Evolutionary conservation across 2,888 invertebrate genomes (phyloP), one percentile per base, ranked within the genome.

Genomic region (Monopis laevigella): DNA sequence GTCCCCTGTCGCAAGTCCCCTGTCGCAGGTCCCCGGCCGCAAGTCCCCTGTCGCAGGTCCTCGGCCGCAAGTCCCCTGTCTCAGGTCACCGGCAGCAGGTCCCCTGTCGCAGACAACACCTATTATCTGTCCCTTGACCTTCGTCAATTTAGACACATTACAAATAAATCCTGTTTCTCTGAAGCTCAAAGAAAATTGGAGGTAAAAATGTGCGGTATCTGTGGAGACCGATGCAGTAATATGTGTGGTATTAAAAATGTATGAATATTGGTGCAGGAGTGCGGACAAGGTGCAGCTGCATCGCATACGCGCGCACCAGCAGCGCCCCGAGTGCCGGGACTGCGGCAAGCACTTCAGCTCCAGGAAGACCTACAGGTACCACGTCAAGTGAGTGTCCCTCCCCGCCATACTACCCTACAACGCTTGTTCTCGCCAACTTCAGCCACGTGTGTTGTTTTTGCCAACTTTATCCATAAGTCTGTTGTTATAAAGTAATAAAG

Each of bases 341-440:
- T 78, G 78, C 44, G 75, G 75, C 1, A 78, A 78, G 48, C 52
- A 62, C 12, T 78, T 78, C 46, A 78, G 80, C 51, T 74, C 75
- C 0, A 54, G 58, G 46, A 78, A 78, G 48, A 78, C 78, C 0
- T 75, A 73, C 38, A 48, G 71, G 17, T 78, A 77, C 19, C 78
- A 78, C 41, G 43, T 70, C 8, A 74, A 75, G 78, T 77, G 30
- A 68, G 73, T 55, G 11, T 34, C 2, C 29, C 7, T 5, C 24
- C 6, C 6, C 10, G 24, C 10, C 24, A 24, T n/a, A n/a, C n/a
- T n/a, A 24, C 10, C 6, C 10, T 24, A 24, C 10, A 24, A 24
- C 10, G 10, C 10, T 24, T 32, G 13, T 13, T 12, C 4, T 13
- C 32, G 4, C n/a, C n/a, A n/a, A n/a, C n/a, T n/a, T n/a, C n/a